Conservation (phyloP, 2,888 invertebrate genomes). For the Labia minor region DNA sequence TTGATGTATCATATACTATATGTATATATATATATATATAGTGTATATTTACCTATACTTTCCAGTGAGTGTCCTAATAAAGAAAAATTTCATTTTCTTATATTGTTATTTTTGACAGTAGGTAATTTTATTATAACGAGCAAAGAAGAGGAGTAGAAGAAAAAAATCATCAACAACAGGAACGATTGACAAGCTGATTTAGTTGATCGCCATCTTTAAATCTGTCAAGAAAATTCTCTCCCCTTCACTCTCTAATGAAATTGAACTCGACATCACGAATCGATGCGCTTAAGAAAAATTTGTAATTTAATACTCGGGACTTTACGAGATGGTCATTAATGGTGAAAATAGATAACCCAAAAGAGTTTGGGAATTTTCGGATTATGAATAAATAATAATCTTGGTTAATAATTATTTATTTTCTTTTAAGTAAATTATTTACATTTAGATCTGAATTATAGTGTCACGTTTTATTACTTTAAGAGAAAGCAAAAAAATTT, state of each 20-base stretch:
- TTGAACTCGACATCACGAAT: slow-evolving; percentile 7
- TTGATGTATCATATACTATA: neutral
- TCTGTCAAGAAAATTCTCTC: neutral
- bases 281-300: neutral
- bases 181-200: neutral
- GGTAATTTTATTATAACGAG: neutral
- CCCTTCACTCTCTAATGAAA: neutral
- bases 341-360: too few species aligned
- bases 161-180: neutral
- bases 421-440: too few species aligned
- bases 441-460: too few species aligned
- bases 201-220: slow-evolving; percentile 13
- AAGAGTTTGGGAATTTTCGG: too few species aligned
- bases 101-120: neutral
- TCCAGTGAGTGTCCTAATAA: neutral
- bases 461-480: too few species aligned
- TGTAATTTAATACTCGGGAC: neutral
- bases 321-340: neutral
- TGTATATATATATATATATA: too few species aligned
- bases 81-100: neutral
- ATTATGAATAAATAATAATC: too few species aligned
- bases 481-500: too few species aligned
- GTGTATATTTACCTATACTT: too few species aligned
- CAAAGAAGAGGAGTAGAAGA: neutral
- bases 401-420: too few species aligned